A percentile compares a stretch with the other conserved stretches of the same genome.
Conservation (phyloP, 2,797 vertebrate genomes). For the Gambusia yucatana region DNA sequence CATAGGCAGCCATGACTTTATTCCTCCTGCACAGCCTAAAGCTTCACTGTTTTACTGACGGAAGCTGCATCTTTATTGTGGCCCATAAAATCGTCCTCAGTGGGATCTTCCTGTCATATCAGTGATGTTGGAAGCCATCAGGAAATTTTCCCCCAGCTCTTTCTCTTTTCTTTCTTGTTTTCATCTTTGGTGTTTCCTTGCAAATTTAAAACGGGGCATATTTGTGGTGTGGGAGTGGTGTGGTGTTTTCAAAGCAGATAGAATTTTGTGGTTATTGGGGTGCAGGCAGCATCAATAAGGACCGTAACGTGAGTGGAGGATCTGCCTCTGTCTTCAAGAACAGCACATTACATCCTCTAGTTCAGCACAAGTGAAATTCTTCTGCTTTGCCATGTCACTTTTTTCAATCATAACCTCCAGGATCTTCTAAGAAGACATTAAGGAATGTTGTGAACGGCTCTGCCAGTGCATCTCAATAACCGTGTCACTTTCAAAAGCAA, state of each 20-base stretch:
- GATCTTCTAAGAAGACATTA: neutral
- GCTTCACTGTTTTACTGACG: neutral
- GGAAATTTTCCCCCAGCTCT: neutral
- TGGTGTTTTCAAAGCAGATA: neutral
- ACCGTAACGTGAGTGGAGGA: neutral
- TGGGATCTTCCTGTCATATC: neutral
- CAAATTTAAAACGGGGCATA: neutral
- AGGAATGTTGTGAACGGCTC: neutral
- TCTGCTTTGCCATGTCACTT: neutral
- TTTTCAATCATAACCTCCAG: neutral
- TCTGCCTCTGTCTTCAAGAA: neutral
- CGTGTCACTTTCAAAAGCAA: neutral
- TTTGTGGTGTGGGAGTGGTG: too few species aligned
- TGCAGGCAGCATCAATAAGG: neutral
- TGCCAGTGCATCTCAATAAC: neutral
- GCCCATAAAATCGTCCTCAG: neutral
- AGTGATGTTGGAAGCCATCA: neutral
- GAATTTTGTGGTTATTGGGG: neutral
- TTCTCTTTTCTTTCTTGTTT: neutral
- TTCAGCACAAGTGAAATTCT: neutral
- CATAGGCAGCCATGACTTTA: neutral
- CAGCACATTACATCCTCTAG: neutral
- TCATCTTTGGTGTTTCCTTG: neutral
- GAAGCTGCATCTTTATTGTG: neutral
- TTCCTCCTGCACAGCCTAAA: neutral